Conservation (phyloP, 1,140 invertebrate genomes). For the Cydia splendana region DNA sequence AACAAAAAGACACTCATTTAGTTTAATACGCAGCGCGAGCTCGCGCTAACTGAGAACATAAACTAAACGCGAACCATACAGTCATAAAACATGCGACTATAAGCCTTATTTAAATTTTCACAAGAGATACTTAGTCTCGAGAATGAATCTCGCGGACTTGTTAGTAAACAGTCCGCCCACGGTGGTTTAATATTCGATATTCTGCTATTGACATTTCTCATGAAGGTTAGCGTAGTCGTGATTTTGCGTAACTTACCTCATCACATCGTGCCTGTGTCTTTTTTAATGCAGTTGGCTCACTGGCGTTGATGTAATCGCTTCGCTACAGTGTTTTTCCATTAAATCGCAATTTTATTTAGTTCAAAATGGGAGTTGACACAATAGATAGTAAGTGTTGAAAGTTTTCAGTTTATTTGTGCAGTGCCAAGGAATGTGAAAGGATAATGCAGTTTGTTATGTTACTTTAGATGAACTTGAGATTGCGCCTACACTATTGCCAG, state of each 20-base stretch:
- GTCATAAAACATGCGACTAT: neutral
- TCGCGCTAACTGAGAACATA: slow-evolving; percentile 20
- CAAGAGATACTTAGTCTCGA: neutral
- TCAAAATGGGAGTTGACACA: slow-evolving; percentile 26
- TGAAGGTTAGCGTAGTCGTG: slow-evolving; percentile 72
- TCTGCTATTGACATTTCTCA: slow-evolving; percentile 74
- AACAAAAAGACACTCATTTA: slow-evolving; percentile 32
- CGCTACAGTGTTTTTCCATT: slow-evolving; percentile 36
- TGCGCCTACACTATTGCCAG: neutral
- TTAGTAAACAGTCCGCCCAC: slow-evolving; percentile 61
- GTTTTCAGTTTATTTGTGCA: slow-evolving; percentile 21
- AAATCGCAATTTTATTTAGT: slow-evolving; percentile 35
- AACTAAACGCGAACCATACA: slow-evolving; percentile 3
- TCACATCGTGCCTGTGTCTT: slow-evolving; percentile 48
- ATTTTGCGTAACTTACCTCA: slow-evolving; percentile 75
- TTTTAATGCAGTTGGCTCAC: slow-evolving; percentile 52
- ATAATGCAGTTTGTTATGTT: slow-evolving; percentile 11
- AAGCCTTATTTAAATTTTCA: neutral
- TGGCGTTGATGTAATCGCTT: slow-evolving; percentile 31
- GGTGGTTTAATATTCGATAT: slow-evolving; percentile 48
- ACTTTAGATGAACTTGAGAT: slow-evolving; percentile 18
- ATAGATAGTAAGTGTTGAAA: slow-evolving; percentile 21
- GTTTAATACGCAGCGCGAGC: neutral
- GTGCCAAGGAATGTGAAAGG: slow-evolving; percentile 16
- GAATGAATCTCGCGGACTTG: slow-evolving; percentile 13